These are phyloP conservation scores for Schizopygopsis malacanthus DNA, from an alignment of 2,797 vertebrate genomes.

Conservation along the genomic window DNA sequence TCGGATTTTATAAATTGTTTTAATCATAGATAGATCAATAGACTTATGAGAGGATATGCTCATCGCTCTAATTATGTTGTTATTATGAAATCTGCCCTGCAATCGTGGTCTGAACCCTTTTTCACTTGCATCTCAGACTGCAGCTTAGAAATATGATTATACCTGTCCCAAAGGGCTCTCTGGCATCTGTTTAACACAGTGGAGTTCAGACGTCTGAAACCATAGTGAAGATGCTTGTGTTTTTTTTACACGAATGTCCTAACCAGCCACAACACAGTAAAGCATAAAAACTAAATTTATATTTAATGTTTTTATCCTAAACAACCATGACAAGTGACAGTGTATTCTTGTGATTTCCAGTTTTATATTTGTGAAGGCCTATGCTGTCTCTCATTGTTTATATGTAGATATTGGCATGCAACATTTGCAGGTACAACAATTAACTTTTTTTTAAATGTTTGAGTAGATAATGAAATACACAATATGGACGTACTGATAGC, in stretches of 20 bases:
- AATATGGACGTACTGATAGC: too few species aligned
- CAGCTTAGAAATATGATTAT: constrained; percentile 46
- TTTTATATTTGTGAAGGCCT: background rate
- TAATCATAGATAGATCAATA: constrained; percentile 43
- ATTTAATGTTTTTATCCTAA: background rate
- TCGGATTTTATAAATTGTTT: constrained; percentile 47
- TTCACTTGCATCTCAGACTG: constrained; percentile 51
- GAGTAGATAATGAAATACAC: too few species aligned
- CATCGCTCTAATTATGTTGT: constrained; percentile 48
- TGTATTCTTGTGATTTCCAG: background rate
- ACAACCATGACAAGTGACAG: background rate
- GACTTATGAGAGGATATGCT: constrained; percentile 26
- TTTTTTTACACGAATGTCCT: background rate
- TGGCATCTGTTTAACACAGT: background rate
- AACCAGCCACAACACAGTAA: background rate
- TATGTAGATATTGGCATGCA: too few species aligned
- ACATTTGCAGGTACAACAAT: too few species aligned
- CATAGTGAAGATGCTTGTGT: too few species aligned
- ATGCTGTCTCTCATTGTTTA: too few species aligned
- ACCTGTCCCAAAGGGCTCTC: background rate
- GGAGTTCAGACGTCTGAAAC: too few species aligned
- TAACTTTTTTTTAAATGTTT: too few species aligned
- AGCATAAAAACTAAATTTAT: background rate
- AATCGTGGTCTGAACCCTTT: constrained; percentile 24
- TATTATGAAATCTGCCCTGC: constrained; percentile 40